Evolutionary conservation across 2,113 vertebrate genomes (phyloP).

Genomic region (Herpetotheres cachinnans): DNA sequence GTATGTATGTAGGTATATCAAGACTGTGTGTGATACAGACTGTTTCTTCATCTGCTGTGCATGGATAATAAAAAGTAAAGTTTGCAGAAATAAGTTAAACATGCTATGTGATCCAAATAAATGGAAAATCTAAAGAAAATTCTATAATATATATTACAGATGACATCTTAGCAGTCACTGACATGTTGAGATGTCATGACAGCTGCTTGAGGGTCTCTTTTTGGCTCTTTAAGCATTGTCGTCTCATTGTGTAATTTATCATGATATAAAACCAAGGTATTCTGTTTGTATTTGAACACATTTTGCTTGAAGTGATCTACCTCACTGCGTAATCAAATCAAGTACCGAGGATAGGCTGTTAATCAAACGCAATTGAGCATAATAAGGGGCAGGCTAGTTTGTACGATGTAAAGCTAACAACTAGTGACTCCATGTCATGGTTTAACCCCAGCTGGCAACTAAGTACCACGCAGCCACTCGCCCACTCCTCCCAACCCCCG

Average conservation of each 20-base stretch:
- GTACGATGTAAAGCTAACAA: background rate
- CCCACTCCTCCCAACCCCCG: no score
- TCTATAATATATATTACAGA: accelerated
- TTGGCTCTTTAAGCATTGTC: background rate
- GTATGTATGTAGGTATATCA: background rate
- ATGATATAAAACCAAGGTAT: background rate
- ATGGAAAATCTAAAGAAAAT: background rate
- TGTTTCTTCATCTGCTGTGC: background rate
- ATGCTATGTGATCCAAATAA: background rate
- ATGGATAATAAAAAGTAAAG: background rate
- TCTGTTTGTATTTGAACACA: background rate
- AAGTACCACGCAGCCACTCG: no score
- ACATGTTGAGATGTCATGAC: background rate
- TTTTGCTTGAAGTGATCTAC: background rate
- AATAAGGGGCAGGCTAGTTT: background rate
- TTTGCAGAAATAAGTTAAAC: background rate
- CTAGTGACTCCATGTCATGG: background rate
- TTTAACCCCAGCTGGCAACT: no score
- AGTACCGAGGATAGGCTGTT: background rate
- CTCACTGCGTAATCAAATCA: background rate
- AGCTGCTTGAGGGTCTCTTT: background rate
- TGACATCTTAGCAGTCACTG: background rate
- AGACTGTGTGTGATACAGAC: background rate
- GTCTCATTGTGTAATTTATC: background rate
- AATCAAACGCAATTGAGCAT: background rate